A percentile compares a stretch with the other conserved stretches of the same genome.
These are phyloP conservation scores for Hirudinaria manillensis DNA, from an alignment of 2,888 invertebrate genomes.

Conservation along the genomic window DNA sequence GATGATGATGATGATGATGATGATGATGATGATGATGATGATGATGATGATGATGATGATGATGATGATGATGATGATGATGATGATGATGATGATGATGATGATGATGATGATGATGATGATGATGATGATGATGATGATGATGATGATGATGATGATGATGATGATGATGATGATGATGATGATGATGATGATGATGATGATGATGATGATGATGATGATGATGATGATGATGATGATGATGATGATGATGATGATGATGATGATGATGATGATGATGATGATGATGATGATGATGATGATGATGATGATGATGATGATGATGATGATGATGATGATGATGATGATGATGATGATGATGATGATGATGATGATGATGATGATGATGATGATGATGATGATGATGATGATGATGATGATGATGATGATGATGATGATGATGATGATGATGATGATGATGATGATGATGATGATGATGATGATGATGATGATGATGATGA, in stretches of 20 bases:
- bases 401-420: constrained; percentile 28
- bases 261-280: constrained; percentile 25
- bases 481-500: constrained; percentile 21
- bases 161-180: neutral
- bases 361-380: neutral
- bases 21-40: constrained; percentile 27
- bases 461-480: constrained; percentile 10
- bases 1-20: neutral
- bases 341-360: neutral
- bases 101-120: constrained; percentile 18
- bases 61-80: constrained; percentile 30
- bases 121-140: constrained; percentile 17
- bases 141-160: neutral
- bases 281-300: constrained; percentile 3
- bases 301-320: constrained; percentile 25
- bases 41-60: constrained; percentile 30
- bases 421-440: constrained; percentile 30
- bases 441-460: constrained; percentile 29
- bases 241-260: constrained; percentile 31
- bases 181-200: neutral
- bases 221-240: constrained; percentile 28
- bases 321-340: neutral
- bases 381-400: neutral
- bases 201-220: constrained; percentile 21
- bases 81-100: constrained; percentile 18